A percentile compares a stretch with the other conserved stretches of the same genome.
These are phyloP conservation scores for Enteromius treurensis DNA, from an alignment of 2,797 vertebrate species.

Conservation along the genomic window DNA sequence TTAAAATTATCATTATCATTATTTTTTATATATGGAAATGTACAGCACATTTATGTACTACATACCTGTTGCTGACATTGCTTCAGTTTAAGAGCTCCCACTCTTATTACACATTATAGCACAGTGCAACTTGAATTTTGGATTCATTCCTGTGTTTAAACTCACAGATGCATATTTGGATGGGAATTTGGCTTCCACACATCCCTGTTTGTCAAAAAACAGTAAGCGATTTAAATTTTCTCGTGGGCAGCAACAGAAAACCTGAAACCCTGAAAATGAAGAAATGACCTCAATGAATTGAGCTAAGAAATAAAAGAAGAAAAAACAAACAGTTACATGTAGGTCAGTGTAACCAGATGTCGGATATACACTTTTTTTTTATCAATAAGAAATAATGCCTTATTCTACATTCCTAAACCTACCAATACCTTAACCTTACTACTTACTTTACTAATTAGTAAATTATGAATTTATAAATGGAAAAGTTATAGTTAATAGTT, in stretches of 20 bases:
- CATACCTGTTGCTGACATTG: background rate
- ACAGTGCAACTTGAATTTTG: background rate
- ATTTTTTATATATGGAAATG: background rate
- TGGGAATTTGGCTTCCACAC: background rate
- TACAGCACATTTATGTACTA: background rate
- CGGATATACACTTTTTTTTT: background rate
- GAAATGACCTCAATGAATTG: background rate
- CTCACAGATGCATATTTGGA: background rate
- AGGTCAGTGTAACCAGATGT: background rate
- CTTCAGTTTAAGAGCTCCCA: background rate
- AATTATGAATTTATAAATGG: too few species aligned
- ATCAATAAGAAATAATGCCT: background rate
- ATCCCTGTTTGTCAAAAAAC: background rate
- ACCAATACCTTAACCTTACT: too few species aligned
- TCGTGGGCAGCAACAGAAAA: background rate
- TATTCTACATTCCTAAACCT: too few species aligned
- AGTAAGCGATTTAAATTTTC: background rate
- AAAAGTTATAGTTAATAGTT: too few species aligned
- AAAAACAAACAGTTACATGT: background rate
- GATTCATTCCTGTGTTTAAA: constrained; percentile 2
- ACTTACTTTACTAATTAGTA: too few species aligned
- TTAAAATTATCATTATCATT: background rate
- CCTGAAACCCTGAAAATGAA: background rate
- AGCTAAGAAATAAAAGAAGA: constrained; percentile 1
- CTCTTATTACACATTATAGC: background rate